Conservation (phyloP, 2,797 vertebrate species). For the Glyptemys insculpta region DNA sequence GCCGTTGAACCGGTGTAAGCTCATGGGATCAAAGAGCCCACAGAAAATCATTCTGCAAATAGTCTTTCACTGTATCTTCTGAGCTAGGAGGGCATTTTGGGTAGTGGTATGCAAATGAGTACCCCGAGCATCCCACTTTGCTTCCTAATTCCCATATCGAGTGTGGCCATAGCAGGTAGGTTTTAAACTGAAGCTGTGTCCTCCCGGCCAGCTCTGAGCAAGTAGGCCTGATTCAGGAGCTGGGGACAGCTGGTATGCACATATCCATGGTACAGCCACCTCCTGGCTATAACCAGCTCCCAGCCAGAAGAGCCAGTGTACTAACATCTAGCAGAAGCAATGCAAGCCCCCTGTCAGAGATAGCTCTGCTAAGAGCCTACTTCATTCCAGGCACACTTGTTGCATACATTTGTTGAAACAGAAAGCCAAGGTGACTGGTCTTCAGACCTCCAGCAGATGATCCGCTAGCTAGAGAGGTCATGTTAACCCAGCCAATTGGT, state of each 20-base stretch:
- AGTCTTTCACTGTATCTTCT: slow-evolving; percentile 46
- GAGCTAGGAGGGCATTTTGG: background rate
- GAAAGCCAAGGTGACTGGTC: slow-evolving; percentile 42
- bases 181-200: slow-evolving; percentile 51
- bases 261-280: background rate
- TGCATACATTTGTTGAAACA: slow-evolving; percentile 47
- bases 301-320: background rate
- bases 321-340: background rate
- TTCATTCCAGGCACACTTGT: slow-evolving; percentile 13
- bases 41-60: slow-evolving; percentile 50
- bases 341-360: background rate
- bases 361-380: background rate
- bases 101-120: slow-evolving; percentile 61
- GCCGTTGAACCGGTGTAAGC: slow-evolving; percentile 43
- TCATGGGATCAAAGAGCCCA: slow-evolving; percentile 45
- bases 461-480: slow-evolving; percentile 63
- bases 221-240: slow-evolving; percentile 18
- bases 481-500: slow-evolving; percentile 60
- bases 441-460: slow-evolving; percentile 45
- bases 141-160: slow-evolving; percentile 64
- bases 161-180: slow-evolving; percentile 56
- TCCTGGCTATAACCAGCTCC: background rate
- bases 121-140: slow-evolving; percentile 67
- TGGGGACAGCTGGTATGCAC: background rate
- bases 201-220: slow-evolving; percentile 24